These are phyloP conservation scores for Oopsacas minuta DNA, from an alignment of 37 sponge, comb jelly and placozoan genomes.

Conservation along the genomic window DNA sequence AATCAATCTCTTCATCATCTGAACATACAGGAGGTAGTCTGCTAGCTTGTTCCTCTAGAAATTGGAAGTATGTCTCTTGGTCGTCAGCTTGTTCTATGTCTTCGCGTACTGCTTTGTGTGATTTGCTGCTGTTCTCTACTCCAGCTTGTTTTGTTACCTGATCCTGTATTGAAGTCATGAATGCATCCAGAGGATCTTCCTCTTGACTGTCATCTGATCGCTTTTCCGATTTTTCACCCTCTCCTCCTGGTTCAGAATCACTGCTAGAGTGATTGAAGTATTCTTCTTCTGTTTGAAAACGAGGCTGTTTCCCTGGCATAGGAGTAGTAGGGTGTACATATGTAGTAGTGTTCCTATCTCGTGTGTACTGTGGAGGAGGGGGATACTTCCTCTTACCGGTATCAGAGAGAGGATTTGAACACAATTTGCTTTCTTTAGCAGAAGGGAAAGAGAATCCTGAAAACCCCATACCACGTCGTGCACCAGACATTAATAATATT, in stretches of 20 bases:
- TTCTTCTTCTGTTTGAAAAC: neutral
- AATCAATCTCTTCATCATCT: conserved; percentile 73
- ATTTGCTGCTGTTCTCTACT: neutral
- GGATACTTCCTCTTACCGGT: neutral
- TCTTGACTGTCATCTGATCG: conserved; percentile 28
- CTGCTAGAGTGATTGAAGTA: neutral
- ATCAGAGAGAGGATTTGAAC: neutral
- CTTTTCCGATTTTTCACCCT: neutral
- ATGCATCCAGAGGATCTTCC: conserved; percentile 90
- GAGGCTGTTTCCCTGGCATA: neutral
- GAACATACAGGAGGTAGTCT: conserved; percentile 11
- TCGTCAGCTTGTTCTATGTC: conserved; percentile 96
- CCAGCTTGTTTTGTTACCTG: conserved; percentile 18
- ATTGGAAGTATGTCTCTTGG: conserved; percentile 37
- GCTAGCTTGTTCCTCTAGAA: neutral
- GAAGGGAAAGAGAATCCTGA: neutral
- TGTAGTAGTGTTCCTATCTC: neutral
- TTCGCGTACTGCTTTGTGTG: conserved; percentile 40
- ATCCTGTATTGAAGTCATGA: conserved; percentile 91
- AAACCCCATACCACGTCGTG: neutral
- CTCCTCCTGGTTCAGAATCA: neutral
- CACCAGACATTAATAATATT: neutral
- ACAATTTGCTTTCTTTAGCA: neutral
- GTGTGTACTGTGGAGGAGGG: neutral
- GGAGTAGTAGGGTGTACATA: neutral